Evolutionary conservation across 2,888 invertebrate genomes (phyloP), one percentile per base, ranked within the genome.

Genomic region (Tanaodytes sp.): DNA sequence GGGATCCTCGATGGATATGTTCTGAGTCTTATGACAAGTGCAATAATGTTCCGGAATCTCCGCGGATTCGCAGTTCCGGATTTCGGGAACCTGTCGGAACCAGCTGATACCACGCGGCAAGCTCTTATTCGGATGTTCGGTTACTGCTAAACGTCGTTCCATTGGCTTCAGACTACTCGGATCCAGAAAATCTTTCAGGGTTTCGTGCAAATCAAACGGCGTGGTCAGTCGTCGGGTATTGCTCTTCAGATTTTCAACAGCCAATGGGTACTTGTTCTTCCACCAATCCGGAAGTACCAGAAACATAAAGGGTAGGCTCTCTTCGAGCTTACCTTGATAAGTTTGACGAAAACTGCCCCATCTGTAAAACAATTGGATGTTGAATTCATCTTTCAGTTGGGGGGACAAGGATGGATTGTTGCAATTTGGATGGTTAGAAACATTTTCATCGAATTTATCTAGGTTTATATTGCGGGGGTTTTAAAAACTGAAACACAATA

Each of bases 21-120:
- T 88, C 48, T 85, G 85, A 52, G 90, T 90, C 62, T 88, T 88
- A 78, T 94, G 92, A 75, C 97, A 97, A 16, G 94, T 93, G 83
- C 97, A 97, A 92, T 93, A 97, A 81, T 95, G 93, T 19, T 91
- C 90, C 0, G 91, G 90, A 63, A 97, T 94, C 1, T 88, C 90
- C 0, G 96, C 96, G 66, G 87, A 86, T 48, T 88, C 86, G 80
- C 97, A 97, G 0, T 92, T 93, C 40, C 97, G 87, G 57, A 89
- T 87, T 33, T 81, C 83, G 0, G 93, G 91, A 65, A 97, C 88
- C 0, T 90, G 89, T 18, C 91, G 84, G 82, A 97, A 95, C 45
- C 95, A 87, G 82, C 95, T 95, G 5, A 92, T 90, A 1, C 92
- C 91, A 51, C 90, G 87, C 0, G 54, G 54, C 5, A 33, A 6